These are phyloP conservation scores for Cryptus armator DNA, from an alignment of 2,888 invertebrate genomes.

Conservation along the genomic window DNA sequence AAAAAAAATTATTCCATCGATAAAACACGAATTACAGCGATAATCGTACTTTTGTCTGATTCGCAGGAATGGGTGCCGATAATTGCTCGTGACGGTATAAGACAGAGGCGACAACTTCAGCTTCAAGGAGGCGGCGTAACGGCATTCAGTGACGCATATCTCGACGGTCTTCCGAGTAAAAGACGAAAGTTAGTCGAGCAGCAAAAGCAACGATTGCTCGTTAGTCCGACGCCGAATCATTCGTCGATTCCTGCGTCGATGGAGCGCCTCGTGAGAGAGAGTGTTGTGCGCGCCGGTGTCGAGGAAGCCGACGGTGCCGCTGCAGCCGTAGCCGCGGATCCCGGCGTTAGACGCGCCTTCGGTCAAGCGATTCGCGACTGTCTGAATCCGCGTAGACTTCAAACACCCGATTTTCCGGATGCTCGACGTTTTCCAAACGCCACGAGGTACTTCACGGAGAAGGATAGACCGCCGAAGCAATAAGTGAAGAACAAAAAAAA, in stretches of 20 bases:
- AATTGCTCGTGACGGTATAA: conserved; percentile 92
- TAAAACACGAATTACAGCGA: background rate
- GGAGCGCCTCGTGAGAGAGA: conserved; percentile 82
- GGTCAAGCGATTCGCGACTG: conserved; percentile 83
- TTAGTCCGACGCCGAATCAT: conserved; percentile 80
- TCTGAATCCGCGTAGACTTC: conserved; percentile 79
- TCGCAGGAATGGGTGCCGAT: conserved; percentile 94
- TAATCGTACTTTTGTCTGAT: conserved; percentile 20
- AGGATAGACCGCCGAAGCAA: conserved; percentile 78
- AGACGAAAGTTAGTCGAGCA: conserved; percentile 91
- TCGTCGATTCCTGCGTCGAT: conserved; percentile 81
- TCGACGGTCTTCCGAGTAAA: conserved; percentile 95
- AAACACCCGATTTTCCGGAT: conserved; percentile 84
- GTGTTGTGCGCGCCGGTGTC: conserved; percentile 80
- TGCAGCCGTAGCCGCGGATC: conserved; percentile 80
- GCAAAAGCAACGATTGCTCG: conserved; percentile 83
- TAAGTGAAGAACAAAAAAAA: conserved; percentile 53
- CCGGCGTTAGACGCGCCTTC: conserved; percentile 82
- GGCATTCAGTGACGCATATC: conserved; percentile 95
- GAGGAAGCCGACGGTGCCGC: conserved; percentile 82
- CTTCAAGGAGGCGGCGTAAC: conserved; percentile 76
- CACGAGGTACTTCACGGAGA: conserved; percentile 83
- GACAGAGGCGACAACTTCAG: conserved; percentile 88
- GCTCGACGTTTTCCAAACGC: conserved; percentile 85
- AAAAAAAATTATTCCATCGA: background rate